Percentiles rank a stretch among this genome's conserved stretches.
Conservation (phyloP, 2,113 vertebrate species). For the Arenaria interpres region DNA sequence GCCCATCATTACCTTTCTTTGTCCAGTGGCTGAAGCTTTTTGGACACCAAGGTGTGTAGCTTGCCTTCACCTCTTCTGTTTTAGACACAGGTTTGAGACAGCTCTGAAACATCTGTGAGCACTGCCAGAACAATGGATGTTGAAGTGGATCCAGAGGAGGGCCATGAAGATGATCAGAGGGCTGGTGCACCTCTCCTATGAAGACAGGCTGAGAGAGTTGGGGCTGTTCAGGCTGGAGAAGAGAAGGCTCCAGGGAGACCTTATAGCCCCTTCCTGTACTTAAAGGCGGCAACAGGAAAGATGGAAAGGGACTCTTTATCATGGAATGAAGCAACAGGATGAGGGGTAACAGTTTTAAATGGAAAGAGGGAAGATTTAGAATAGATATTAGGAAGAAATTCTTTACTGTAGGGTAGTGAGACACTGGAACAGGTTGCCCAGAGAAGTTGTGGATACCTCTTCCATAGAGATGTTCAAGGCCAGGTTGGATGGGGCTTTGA, state of each 20-base stretch:
- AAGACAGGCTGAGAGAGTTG: not conserved
- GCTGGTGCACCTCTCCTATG: not conserved
- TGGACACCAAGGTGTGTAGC: not conserved
- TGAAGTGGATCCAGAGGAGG: not conserved
- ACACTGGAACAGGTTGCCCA: not conserved
- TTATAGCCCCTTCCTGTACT: not conserved
- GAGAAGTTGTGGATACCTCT: not conserved
- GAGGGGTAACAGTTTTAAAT: not conserved
- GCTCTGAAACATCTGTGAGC: not conserved
- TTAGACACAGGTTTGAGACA: not conserved
- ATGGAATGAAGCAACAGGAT: not conserved
- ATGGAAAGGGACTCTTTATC: too few relatives aligned
- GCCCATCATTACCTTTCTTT: not conserved
- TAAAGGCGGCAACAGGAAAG: not conserved
- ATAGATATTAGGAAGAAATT: not conserved
- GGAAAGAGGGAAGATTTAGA: not conserved
- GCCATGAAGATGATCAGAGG: not conserved
- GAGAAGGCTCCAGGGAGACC: accelerated
- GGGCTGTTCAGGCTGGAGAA: not conserved
- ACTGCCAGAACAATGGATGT: not conserved
- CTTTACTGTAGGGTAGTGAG: not conserved
- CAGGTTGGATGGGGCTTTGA: not conserved
- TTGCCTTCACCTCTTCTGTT: not conserved
- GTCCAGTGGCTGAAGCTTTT: not conserved
- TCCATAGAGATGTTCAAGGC: not conserved